Conservation (phyloP, 2,888 invertebrate genomes). For the Tridacna gigas region DNA sequence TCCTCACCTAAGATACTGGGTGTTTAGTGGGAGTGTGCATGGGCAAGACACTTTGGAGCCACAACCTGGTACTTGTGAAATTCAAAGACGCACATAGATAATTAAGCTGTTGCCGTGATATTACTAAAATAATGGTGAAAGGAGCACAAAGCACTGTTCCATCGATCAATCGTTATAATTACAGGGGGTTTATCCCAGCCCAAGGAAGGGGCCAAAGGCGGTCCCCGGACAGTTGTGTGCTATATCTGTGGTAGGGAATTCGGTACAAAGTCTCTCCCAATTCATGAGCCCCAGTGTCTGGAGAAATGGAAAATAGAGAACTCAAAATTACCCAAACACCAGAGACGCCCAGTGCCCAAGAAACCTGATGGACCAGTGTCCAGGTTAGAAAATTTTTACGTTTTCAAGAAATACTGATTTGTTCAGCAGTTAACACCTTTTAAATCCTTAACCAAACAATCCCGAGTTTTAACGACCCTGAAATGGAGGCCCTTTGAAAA, state of each 20-base stretch:
- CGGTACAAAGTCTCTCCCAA: slow-evolving; percentile 88
- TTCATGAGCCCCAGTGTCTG: slow-evolving; percentile 90
- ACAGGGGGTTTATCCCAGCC: slow-evolving; percentile 14
- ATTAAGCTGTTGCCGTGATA: too few species aligned
- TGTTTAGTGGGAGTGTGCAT: too few species aligned
- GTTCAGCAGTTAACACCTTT: too few species aligned
- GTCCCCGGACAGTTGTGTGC: slow-evolving; percentile 86
- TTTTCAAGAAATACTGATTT: too few species aligned
- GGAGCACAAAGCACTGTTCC: too few species aligned
- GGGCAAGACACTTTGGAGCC: too few species aligned
- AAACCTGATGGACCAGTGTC: slow-evolving; percentile 85
- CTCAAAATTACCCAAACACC: slow-evolving; percentile 87
- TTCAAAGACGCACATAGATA: too few species aligned
- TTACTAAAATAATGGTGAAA: too few species aligned
- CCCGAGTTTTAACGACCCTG: too few species aligned
- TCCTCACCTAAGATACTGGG: too few species aligned
- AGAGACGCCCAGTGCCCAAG: slow-evolving; percentile 87
- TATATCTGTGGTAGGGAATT: slow-evolving; percentile 89
- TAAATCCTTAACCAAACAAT: too few species aligned
- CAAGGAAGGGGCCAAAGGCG: slow-evolving; percentile 20
- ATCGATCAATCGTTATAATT: not conserved
- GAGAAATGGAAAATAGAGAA: slow-evolving; percentile 88
- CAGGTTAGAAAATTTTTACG: slow-evolving; percentile 28
- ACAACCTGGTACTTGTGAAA: too few species aligned
- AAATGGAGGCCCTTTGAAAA: not conserved